Percentiles rank a stretch among this genome's conserved stretches.
These are phyloP conservation scores for Yasuhikotakia modesta DNA, from an alignment of 2,797 vertebrate species.

Conservation along the genomic window DNA sequence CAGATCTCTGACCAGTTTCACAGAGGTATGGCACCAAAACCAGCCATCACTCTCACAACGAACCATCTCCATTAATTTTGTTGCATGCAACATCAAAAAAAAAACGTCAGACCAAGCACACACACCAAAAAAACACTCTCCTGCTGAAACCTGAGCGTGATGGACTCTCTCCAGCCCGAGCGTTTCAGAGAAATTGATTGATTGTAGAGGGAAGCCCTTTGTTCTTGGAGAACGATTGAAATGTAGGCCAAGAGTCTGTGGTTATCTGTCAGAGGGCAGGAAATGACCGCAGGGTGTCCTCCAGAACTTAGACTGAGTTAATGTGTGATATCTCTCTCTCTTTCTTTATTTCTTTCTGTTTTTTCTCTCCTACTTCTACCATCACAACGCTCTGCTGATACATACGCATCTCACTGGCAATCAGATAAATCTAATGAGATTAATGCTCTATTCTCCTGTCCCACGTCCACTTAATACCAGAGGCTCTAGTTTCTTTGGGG, in stretches of 20 bases:
- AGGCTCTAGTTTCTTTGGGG: slow-evolving; percentile 46
- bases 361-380: slow-evolving; percentile 63
- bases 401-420: slow-evolving; percentile 45
- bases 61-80: not conserved
- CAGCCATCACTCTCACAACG: not conserved
- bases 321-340: slow-evolving; percentile 61
- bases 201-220: slow-evolving; percentile 74
- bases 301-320: slow-evolving; percentile 67
- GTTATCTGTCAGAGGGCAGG: slow-evolving; percentile 67
- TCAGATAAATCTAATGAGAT: slow-evolving; percentile 57
- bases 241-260: slow-evolving; percentile 58
- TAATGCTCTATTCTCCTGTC: slow-evolving; percentile 52
- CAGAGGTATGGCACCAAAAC: slow-evolving; percentile 80
- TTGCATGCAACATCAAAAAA: slow-evolving; percentile 43
- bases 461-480: slow-evolving; percentile 18
- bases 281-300: slow-evolving; percentile 45
- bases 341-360: slow-evolving; percentile 23
- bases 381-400: slow-evolving; percentile 47
- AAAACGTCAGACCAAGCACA: too few relatives aligned
- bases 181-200: slow-evolving; percentile 77
- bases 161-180: slow-evolving; percentile 58
- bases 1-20: slow-evolving; percentile 93
- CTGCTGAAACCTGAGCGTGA: slow-evolving; percentile 71
- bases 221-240: slow-evolving; percentile 72
- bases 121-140: slow-evolving; percentile 47